These are phyloP conservation scores for Ceriagrion tenellum DNA, from an alignment of 2,888 invertebrate species.

Conservation along the genomic window DNA sequence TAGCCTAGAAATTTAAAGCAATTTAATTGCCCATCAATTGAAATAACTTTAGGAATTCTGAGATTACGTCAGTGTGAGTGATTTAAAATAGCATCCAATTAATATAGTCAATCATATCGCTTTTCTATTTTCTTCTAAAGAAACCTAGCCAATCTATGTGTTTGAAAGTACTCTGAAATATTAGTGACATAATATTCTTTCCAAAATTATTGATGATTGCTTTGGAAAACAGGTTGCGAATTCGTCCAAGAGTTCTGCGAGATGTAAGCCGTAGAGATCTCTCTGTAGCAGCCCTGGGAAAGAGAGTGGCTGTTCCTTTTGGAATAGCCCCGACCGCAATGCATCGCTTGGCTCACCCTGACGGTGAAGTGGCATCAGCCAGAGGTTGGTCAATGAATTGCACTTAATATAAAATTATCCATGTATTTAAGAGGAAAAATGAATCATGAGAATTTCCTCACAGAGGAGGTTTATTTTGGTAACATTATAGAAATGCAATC, in stretches of 20 bases:
- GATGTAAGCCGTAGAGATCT: constrained; percentile 85
- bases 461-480: too few relatives aligned
- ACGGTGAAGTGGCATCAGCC: constrained; percentile 92
- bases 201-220: neutral
- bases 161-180: constrained; percentile 3
- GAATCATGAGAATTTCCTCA: too few relatives aligned
- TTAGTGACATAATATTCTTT: too few relatives aligned
- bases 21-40: too few relatives aligned
- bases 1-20: too few relatives aligned
- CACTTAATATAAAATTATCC: neutral
- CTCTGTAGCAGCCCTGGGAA: constrained; percentile 83
- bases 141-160: constrained; percentile 57
- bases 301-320: constrained; percentile 85
- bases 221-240: constrained; percentile 82
- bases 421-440: too few relatives aligned
- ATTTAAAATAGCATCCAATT: neutral
- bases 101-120: neutral
- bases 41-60: too few relatives aligned
- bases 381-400: constrained; percentile 80
- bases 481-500: too few relatives aligned
- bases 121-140: neutral
- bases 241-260: constrained; percentile 88
- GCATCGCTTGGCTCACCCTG: constrained; percentile 94
- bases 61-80: too few relatives aligned
- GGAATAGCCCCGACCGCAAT: constrained; percentile 94